Evolutionary conservation across 2,888 invertebrate species (phyloP).

Genomic region (Orthonychiurus folsomi): DNA sequence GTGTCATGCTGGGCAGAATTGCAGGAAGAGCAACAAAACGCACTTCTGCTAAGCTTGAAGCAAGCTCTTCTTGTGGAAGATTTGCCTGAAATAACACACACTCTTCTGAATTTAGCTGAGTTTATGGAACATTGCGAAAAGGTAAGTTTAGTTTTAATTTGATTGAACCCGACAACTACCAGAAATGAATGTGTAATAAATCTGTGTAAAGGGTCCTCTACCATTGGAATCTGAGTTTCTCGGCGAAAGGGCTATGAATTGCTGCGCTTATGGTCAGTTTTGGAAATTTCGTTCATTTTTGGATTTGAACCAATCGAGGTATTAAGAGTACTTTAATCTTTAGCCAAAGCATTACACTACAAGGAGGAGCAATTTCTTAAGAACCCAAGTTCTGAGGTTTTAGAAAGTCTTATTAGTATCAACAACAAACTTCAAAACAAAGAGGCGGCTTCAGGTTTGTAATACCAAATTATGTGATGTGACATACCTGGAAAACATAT

Average conservation of each 20-base stretch:
- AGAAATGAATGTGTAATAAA: no score
- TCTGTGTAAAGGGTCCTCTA: conserved; percentile 79
- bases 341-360: conserved; percentile 77
- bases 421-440: conserved; percentile 98
- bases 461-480: background rate
- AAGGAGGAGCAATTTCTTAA: conserved; percentile 89
- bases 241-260: conserved; percentile 89
- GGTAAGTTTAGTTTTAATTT: no score
- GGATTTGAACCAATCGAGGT: no score
- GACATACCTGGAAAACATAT: background rate
- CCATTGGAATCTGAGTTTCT: conserved; percentile 79
- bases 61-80: conserved; percentile 87
- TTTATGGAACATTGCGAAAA: conserved; percentile 99
- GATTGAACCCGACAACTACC: no score
- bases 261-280: conserved; percentile 69
- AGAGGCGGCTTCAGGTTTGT: conserved; percentile 94
- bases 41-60: conserved; percentile 75
- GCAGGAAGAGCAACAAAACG: conserved; percentile 65
- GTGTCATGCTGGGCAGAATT: conserved; percentile 98
- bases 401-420: conserved; percentile 88
- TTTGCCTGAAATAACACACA: conserved; percentile 90
- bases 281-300: no score
- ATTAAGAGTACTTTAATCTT: no score
- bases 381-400: conserved; percentile 71
- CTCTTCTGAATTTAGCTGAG: conserved; percentile 91